These are phyloP conservation scores for Carabus problematicus DNA, from an alignment of 2,888 invertebrate genomes.

Conservation along the genomic window DNA sequence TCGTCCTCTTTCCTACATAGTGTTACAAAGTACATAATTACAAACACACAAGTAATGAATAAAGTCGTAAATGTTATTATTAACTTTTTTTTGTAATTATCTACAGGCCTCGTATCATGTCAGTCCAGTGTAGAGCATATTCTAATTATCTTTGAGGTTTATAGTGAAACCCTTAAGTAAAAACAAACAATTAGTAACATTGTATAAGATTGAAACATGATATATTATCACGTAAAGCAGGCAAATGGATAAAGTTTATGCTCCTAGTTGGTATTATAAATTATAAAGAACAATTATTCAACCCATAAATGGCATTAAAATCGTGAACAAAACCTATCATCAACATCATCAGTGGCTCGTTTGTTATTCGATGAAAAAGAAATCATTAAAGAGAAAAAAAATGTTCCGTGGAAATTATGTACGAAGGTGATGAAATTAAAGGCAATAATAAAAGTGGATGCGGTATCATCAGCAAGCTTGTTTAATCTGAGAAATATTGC, in stretches of 20 bases:
- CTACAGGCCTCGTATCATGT: no score
- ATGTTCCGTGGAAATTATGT: slow-evolving; percentile 19
- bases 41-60: no score
- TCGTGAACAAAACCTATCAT: slow-evolving; percentile 16
- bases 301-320: slow-evolving; percentile 32
- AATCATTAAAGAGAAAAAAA: slow-evolving; percentile 17
- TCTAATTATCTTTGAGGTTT: no score
- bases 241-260: slow-evolving; percentile 18
- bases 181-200: no score
- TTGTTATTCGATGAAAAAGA: slow-evolving; percentile 7
- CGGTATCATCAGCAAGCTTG: slow-evolving; percentile 38
- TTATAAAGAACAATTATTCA: slow-evolving; percentile 26
- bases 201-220: no score
- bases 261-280: slow-evolving; percentile 23
- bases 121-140: no score
- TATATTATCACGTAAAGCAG: slow-evolving; percentile 12
- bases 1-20: no score
- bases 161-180: no score
- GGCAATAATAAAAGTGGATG: slow-evolving; percentile 39
- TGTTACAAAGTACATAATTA: no score
- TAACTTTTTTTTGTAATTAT: no score
- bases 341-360: slow-evolving; percentile 3
- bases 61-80: no score
- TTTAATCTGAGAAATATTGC: slow-evolving; percentile 39
- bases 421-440: slow-evolving; percentile 38